Evolutionary conservation across 1,140 invertebrate genomes (phyloP).

Genomic region (Leptonema lineaticorne): DNA sequence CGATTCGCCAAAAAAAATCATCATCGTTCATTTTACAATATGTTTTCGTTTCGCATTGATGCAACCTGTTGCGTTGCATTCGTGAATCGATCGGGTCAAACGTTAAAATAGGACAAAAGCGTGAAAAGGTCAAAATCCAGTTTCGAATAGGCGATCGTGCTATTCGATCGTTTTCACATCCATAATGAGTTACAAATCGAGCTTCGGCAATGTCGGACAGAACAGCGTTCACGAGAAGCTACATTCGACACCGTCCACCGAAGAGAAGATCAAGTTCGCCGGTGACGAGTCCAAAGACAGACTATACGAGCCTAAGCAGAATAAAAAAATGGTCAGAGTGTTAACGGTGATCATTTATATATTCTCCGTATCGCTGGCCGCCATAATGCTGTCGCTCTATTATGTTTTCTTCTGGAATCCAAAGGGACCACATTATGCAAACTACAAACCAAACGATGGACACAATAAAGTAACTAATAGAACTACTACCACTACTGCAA

Average conservation of each 20-base stretch:
- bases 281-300: constrained; percentile 78
- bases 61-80: constrained; percentile 16
- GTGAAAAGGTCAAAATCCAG: constrained; percentile 9
- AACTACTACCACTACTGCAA: constrained; percentile 50
- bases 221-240: constrained; percentile 42
- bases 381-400: constrained; percentile 92
- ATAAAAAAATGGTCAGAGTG: constrained; percentile 87
- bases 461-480: constrained; percentile 41
- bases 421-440: constrained; percentile 53
- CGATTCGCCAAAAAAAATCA: no score
- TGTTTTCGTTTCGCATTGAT: not conserved
- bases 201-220: constrained; percentile 47
- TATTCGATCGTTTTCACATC: constrained; percentile 27
- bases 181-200: constrained; percentile 52
- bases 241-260: constrained; percentile 49
- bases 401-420: constrained; percentile 96
- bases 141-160: constrained; percentile 27
- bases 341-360: constrained; percentile 94
- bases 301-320: constrained; percentile 79
- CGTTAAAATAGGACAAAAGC: constrained; percentile 26
- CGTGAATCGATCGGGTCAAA: constrained; percentile 14
- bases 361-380: constrained; percentile 91
- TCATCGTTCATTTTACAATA: no score
- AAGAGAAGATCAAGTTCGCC: constrained; percentile 67
- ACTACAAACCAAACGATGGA: not conserved